phyloP scores from a whole-genome alignment of 2,113 vertebrate genomes.

The Alectura lathami region DNA sequence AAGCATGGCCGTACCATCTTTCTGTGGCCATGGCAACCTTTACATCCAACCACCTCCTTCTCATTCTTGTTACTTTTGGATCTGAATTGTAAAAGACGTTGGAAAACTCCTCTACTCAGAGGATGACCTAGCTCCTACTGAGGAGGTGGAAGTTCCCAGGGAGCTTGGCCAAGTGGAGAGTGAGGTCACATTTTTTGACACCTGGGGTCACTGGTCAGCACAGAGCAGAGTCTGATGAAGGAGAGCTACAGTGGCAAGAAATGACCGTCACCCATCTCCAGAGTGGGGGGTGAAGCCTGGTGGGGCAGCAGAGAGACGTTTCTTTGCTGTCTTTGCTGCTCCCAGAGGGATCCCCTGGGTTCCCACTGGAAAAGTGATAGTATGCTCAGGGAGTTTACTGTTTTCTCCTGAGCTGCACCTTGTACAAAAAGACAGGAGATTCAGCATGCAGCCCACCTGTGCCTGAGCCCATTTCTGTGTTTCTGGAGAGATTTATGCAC shows the following conservation, averaged over 20 bases:
- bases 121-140: neutral
- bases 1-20: accelerated
- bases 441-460: neutral
- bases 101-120: neutral
- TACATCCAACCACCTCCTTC: neutral
- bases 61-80: neutral
- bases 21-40: neutral
- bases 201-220: neutral
- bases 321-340: neutral
- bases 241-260: neutral
- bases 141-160: neutral
- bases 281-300: neutral
- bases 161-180: neutral
- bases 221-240: neutral
- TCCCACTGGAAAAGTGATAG: neutral
- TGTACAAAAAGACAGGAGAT: neutral
- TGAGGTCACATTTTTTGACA: neutral
- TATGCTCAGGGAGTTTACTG: neutral
- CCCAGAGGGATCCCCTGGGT: neutral
- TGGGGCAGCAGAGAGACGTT: neutral
- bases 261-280: neutral
- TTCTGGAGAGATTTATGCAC: neutral
- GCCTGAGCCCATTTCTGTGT: neutral
- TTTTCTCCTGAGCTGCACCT: neutral
- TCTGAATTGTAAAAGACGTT: neutral